Conservation (phyloP, 30 jellyfish, hydroid and myxozoan species). For the Pseudorhiza aurosa region DNA sequence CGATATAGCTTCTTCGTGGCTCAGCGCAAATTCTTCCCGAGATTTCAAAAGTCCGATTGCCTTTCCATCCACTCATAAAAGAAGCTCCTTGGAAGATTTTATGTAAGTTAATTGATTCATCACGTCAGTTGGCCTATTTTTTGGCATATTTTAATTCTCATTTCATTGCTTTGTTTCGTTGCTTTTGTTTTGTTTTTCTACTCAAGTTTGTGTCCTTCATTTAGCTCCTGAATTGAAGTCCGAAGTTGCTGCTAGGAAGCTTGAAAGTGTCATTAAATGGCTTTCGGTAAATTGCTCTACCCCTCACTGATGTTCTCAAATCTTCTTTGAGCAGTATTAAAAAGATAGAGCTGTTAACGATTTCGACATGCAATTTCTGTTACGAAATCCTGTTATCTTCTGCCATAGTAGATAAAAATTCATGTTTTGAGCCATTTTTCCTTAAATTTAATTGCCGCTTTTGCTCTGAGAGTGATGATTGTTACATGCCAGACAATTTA, state of each 20-base stretch:
- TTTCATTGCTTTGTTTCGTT: not conserved
- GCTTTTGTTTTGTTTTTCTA: not conserved
- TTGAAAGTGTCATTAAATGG: constrained; percentile 62
- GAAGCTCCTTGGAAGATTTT: constrained; percentile 76
- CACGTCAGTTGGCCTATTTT: not conserved
- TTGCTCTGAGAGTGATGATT: no score
- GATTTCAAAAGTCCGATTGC: constrained; percentile 72
- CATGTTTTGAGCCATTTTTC: no score
- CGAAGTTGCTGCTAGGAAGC: constrained; percentile 52
- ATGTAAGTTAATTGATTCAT: constrained; percentile 35
- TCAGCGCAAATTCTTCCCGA: constrained; percentile 59
- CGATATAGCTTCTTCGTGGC: constrained; percentile 73
- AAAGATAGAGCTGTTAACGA: no score
- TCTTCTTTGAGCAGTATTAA: no score
- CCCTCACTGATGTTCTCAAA: no score
- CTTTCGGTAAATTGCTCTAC: no score
- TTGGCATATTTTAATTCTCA: not conserved
- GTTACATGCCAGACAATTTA: no score
- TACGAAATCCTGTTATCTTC: no score
- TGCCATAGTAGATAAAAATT: no score
- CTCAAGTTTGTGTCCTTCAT: no score
- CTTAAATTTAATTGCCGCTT: no score
- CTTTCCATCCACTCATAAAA: constrained; percentile 84
- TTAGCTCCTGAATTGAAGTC: constrained; percentile 87
- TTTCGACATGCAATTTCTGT: no score